Evolutionary conservation across 2,113 vertebrate genomes (phyloP), one percentile per base, ranked within the genome.

Genomic region (Pampusana beccarii): DNA sequence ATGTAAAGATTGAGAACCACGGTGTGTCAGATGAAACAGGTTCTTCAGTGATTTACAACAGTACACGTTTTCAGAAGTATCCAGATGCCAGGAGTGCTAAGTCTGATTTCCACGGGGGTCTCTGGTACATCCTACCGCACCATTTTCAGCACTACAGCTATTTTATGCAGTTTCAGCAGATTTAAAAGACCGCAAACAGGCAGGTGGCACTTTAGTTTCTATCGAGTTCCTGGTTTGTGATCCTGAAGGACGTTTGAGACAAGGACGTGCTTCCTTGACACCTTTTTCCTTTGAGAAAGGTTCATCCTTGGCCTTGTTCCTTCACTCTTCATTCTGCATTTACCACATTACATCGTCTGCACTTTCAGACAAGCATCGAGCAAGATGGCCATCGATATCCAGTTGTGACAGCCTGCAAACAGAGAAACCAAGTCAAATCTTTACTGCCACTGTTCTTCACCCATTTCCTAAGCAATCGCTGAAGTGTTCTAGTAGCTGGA

Each of bases 351-450:
- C 42, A 28, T 99, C 99, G 21, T 98, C 98, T 0, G 98, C 96
- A 29, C 98, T 98, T 79, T 99, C 98, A 1, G 99, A 99, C 97
- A 99, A 94, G 97, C 99, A 99, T 96, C 98, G 98, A 21, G 99
- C 99, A 6, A 99, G 98, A 94, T 99, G 99, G 69, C 97, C 70
- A 48, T 99, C 99, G 3, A 98, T 86, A 48, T 99, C 99, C 97
- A 98, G 80, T 95, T 98, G 98, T 7, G 98, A 97, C 88, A 98
- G 98, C 64, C 99, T 99, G 98, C 31, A 77, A 93, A 64, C 5
- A 88, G 38, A 83, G 20, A 42, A 61, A 74, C 81, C 33, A 72
- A 85, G 36, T n/a, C 29, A 44, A 28, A 62, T 19, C 28, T 42
- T 16, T 5, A 3, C 2, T 66, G 31, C 1, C 2, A 4, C 48